These are phyloP conservation scores for Cladopsammia gracilis DNA, from an alignment of 64 coral and sea anemone genomes.

Conservation along the genomic window DNA sequence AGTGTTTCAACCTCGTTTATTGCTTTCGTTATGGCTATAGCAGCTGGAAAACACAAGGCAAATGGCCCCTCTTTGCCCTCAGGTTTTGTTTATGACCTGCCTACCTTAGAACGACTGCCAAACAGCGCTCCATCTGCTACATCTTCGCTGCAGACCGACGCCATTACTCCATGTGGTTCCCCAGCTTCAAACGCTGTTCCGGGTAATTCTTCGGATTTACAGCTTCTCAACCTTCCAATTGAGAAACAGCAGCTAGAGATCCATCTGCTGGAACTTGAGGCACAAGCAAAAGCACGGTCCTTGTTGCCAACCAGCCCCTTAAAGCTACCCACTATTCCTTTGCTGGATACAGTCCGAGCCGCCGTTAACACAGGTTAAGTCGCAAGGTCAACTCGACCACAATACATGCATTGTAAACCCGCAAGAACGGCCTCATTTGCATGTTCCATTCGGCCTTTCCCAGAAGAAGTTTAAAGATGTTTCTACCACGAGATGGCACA, in stretches of 20 bases:
- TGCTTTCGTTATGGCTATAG: not conserved
- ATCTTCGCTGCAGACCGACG: not conserved
- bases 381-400: not conserved
- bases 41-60: not conserved
- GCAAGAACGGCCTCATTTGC: no score
- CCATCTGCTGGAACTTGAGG: not conserved
- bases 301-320: not conserved
- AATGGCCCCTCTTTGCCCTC: not conserved
- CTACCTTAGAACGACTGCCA: not conserved
- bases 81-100: not conserved
- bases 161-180: not conserved
- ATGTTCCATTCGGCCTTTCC: no score
- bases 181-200: not conserved
- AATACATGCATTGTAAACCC: not conserved
- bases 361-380: not conserved
- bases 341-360: not conserved
- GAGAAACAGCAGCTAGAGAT: slow-evolving; percentile 6
- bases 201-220: not conserved
- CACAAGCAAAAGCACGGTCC: not conserved
- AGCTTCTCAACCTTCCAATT: not conserved
- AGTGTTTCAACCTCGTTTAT: not conserved
- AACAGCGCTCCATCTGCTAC: not conserved
- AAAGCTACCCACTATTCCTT: not conserved
- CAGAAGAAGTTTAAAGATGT: no score
- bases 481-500: no score